These are phyloP conservation scores for zebrafish (Danio rerio) DNA, from an alignment of 2,113 vertebrate species.

Conservation along the genomic window DNA sequence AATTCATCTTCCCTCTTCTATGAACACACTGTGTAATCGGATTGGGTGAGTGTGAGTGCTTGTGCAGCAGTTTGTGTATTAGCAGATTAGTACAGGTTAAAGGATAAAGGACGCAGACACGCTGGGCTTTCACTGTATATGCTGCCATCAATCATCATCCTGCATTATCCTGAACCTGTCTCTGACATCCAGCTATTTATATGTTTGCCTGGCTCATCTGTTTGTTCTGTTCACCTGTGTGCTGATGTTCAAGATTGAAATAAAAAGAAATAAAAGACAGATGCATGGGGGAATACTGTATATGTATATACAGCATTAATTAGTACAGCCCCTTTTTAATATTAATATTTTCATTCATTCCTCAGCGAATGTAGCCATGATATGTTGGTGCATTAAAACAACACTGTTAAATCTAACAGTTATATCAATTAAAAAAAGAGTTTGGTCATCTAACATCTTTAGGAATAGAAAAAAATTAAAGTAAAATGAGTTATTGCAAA, in stretches of 20 bases:
- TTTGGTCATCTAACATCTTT: too few species aligned
- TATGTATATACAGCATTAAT: too few species aligned
- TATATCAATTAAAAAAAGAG: too few species aligned
- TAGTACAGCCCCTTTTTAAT: too few species aligned
- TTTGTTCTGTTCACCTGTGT: background rate
- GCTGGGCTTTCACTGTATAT: conserved; percentile 68
- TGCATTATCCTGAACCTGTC: conserved; percentile 67
- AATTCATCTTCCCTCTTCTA: background rate
- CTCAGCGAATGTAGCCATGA: too few species aligned
- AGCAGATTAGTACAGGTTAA: conserved; percentile 74
- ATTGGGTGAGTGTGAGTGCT: conserved; percentile 60
- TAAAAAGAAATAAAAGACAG: conserved; percentile 29
- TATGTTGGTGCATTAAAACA: too few species aligned
- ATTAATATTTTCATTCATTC: too few species aligned
- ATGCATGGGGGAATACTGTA: background rate
- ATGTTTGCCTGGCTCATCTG: background rate
- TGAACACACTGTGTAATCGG: conserved; percentile 13
- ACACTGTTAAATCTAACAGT: too few species aligned
- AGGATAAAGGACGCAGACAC: conserved; percentile 70
- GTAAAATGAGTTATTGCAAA: too few species aligned
- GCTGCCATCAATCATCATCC: conserved; percentile 66
- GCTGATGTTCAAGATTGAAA: conserved; percentile 15
- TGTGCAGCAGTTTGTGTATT: conserved; percentile 72
- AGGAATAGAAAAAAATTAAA: too few species aligned
- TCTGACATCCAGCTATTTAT: conserved; percentile 21